These are phyloP conservation scores for Triplophysa yarkandensis DNA, from an alignment of 2,797 vertebrate species.

Conservation along the genomic window DNA sequence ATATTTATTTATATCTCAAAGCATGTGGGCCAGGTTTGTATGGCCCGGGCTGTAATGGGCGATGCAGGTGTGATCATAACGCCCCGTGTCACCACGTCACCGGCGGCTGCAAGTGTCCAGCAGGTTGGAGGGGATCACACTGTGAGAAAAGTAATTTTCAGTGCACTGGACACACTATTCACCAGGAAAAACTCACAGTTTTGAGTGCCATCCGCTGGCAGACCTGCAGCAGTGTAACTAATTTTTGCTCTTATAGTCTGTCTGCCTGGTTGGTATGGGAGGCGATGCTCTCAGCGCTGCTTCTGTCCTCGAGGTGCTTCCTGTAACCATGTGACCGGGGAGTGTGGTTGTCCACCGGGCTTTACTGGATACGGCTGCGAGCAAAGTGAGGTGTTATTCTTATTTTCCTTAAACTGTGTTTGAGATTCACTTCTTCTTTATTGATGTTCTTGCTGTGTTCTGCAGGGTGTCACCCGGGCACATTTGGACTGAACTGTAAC, in stretches of 20 bases:
- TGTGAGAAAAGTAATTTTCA: conserved; percentile 73
- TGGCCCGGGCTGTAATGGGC: conserved; percentile 70
- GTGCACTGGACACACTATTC: not conserved
- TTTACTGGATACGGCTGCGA: conserved; percentile 74
- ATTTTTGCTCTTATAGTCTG: conserved; percentile 71
- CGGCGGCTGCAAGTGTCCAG: conserved; percentile 73
- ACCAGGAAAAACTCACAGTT: not conserved
- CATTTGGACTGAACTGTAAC: conserved; percentile 75
- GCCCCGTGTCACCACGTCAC: conserved; percentile 71
- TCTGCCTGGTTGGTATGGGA: conserved; percentile 75
- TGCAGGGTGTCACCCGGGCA: conserved; percentile 76
- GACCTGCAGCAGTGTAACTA: not conserved
- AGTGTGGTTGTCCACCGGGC: conserved; percentile 76
- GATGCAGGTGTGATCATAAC: conserved; percentile 70
- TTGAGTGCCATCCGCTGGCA: conserved; percentile 33
- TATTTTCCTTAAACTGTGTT: not conserved
- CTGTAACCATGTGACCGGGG: conserved; percentile 78
- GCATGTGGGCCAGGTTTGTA: conserved; percentile 74
- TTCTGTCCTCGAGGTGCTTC: conserved; percentile 67
- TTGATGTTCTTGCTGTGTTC: conserved; percentile 20
- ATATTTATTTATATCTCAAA: conserved; percentile 42
- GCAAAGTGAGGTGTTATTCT: conserved; percentile 64
- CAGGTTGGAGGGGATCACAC: conserved; percentile 73
- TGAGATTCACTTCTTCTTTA: not conserved
- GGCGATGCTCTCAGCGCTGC: conserved; percentile 71